Base-by-base conservation (phyloP, 2,113 vertebrate genomes). In the Alethe diademata region DNA sequence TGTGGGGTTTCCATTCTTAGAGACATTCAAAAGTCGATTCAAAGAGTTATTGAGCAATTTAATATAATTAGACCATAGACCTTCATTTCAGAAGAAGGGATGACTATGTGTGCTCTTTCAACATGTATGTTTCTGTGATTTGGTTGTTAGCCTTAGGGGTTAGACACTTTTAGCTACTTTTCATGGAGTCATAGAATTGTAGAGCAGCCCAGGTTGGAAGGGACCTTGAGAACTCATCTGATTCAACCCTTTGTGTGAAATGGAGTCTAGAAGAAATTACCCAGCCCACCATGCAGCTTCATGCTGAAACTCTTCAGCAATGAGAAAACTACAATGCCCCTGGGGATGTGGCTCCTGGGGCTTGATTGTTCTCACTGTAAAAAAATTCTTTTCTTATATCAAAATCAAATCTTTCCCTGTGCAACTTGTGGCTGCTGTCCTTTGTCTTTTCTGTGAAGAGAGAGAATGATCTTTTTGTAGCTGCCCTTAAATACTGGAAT, bases 231-330 rank as follows among this genome's bases (percentile, higher is more conserved):
- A 67, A 22, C 4, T 86, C 38, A 19, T 36, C 22, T 67, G 7
- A 9, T 76, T 60, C 45, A 51, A 60, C 4, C 6, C 45, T 53
- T 69, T 28, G 9, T 28, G 45, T 76, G 28, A 61, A 69, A 53
- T 38, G 23, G 12, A 45, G 8, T 43, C 14, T 51, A 53, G 73
- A n/a, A 19, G 18, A 33, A 14, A 19, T 45, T 61, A 53, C 11
- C 7, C 19, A 31, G 8, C 1, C 8, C 18, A 1, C 18, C 11
- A 7, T 15, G 15, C 12, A 53, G 33, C 18, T 18, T 5, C 53
- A 26, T 19, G 47, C 28, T 61, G 38, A 53, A 53, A 53, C 12
- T 69, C 9, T 33, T n/a, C 28, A 61, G 23, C 12, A 45, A 24
- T 15, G 9, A 61, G 19, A 78, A 70, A 4, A 6, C 19, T 47